Percentiles rank a stretch among this genome's conserved stretches.
These are phyloP conservation scores for Conus betulinus DNA, from an alignment of 1,140 invertebrate species.

Conservation along the genomic window DNA sequence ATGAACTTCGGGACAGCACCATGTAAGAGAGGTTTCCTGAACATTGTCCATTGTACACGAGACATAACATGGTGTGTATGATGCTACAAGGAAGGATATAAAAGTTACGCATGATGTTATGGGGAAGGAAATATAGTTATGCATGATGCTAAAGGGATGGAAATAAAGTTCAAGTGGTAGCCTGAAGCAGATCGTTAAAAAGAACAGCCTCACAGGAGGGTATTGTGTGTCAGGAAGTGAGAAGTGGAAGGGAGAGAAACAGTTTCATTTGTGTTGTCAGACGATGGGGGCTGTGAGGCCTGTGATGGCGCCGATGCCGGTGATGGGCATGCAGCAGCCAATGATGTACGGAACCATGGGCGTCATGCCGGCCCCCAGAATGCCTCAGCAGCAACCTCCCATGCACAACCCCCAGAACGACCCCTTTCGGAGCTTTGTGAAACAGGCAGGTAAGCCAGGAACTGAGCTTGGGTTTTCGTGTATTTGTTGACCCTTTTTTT, in stretches of 20 bases:
- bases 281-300: slow-evolving; percentile 18
- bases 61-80: too few species aligned
- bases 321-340: slow-evolving; percentile 35
- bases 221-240: neutral
- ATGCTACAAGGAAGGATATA: too few species aligned
- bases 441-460: neutral
- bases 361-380: neutral
- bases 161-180: neutral
- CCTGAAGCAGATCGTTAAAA: neutral
- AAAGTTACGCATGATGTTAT: too few species aligned
- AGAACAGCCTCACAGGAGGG: neutral
- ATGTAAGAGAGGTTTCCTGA: too few species aligned
- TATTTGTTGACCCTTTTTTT: neutral
- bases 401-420: slow-evolving; percentile 28
- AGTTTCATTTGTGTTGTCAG: neutral
- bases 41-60: too few species aligned
- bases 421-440: slow-evolving; percentile 38
- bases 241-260: too few species aligned
- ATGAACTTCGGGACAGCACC: too few species aligned
- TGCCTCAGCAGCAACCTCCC: slow-evolving; percentile 19
- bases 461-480: neutral
- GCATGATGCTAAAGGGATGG: neutral
- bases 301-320: slow-evolving; percentile 21
- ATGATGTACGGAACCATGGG: slow-evolving; percentile 29
- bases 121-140: too few species aligned